Conservation (phyloP, 2,888 invertebrate species). For the Scaptomyza polygonia region DNA sequence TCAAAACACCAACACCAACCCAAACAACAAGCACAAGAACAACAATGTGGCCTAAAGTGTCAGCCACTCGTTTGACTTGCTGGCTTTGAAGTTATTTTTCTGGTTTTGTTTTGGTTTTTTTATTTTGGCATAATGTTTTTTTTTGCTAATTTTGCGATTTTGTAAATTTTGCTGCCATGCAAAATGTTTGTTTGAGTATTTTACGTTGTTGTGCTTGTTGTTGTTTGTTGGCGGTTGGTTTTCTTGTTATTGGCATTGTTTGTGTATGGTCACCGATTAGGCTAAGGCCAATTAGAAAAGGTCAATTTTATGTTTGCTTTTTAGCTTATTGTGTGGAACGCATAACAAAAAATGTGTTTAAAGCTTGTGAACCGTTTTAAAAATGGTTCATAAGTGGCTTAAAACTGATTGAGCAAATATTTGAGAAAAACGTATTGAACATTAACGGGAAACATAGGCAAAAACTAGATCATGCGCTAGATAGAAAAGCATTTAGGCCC, state of each 20-base stretch:
- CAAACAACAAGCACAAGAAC: background rate
- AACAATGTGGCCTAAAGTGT: conserved; percentile 45
- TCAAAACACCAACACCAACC: conserved; percentile 2
- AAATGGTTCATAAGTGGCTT: background rate
- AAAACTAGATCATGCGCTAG: background rate
- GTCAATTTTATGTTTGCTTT: conserved; percentile 35
- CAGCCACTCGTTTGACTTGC: conserved; percentile 47
- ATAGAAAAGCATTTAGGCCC: background rate
- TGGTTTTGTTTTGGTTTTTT: background rate
- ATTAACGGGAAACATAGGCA: background rate
- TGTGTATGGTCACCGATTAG: conserved; percentile 27
- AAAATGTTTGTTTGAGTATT: conserved; percentile 32
- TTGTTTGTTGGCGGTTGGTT: background rate
- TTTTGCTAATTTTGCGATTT: conserved; percentile 55
- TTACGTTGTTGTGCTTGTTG: conserved; percentile 12
- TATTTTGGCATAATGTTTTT: conserved; percentile 25
- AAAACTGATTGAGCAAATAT: conserved; percentile 5
- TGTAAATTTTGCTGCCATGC: conserved; percentile 39
- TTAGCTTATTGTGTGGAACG: conserved; percentile 18
- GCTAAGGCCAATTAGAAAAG: conserved; percentile 35
- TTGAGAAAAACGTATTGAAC: too few species aligned
- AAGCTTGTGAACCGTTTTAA: background rate
- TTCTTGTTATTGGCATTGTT: conserved; percentile 12
- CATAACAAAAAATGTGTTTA: conserved; percentile 8
- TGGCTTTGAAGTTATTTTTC: conserved; percentile 56